Evolutionary conservation across 1,140 invertebrate genomes (phyloP).

Genomic region (Drosophila saltans): DNA sequence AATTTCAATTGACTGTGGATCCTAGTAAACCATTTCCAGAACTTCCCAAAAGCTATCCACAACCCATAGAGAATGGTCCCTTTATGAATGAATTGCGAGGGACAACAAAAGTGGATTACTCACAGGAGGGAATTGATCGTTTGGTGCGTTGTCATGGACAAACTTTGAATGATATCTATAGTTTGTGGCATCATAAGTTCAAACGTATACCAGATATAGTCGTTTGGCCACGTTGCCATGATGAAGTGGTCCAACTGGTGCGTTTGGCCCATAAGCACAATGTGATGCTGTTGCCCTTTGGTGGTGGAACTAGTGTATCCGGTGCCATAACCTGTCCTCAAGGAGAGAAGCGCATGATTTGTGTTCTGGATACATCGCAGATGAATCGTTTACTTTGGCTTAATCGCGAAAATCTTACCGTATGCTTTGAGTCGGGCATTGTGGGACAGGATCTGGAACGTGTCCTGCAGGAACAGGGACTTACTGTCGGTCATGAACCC

Average conservation of each 20-base stretch:
- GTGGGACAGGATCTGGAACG: slow-evolving; percentile 96
- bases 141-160: slow-evolving; percentile 97
- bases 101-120: slow-evolving; percentile 87
- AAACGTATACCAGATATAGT: slow-evolving; percentile 96
- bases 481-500: slow-evolving; percentile 96
- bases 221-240: slow-evolving; percentile 94
- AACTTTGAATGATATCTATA: slow-evolving; percentile 95
- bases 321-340: slow-evolving; percentile 94
- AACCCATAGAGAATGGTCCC: slow-evolving; percentile 84
- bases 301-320: slow-evolving; percentile 98
- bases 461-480: slow-evolving; percentile 88
- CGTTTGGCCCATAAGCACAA: slow-evolving; percentile 89
- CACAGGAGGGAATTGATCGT: slow-evolving; percentile 91
- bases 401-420: slow-evolving; percentile 94
- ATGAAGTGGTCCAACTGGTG: slow-evolving; percentile 93
- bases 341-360: slow-evolving; percentile 92
- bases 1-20: slow-evolving; percentile 88
- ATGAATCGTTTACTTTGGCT: slow-evolving; percentile 98
- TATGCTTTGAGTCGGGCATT: slow-evolving; percentile 94
- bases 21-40: slow-evolving; percentile 82
- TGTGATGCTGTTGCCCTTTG: slow-evolving; percentile 96
- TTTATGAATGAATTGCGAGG: slow-evolving; percentile 86
- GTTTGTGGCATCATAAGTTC: slow-evolving; percentile 88
- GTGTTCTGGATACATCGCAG: slow-evolving; percentile 96
- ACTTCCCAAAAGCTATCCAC: slow-evolving; percentile 85